These are phyloP conservation scores for Magallana angulata DNA, from an alignment of 1,140 invertebrate genomes.

Conservation along the genomic window DNA sequence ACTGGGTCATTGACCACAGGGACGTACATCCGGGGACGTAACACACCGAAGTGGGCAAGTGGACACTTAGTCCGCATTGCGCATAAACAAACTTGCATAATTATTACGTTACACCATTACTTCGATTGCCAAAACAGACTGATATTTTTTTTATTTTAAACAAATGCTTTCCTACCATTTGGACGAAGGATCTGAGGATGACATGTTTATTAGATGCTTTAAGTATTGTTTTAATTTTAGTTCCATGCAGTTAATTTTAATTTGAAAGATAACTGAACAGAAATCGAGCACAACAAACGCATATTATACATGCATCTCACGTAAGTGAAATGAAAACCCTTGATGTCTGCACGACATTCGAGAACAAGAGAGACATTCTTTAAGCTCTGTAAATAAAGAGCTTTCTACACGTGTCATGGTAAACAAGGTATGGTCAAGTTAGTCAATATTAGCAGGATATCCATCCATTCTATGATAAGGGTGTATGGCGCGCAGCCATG, in stretches of 20 bases:
- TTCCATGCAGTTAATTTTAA: too few relatives aligned
- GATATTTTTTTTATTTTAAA: too few relatives aligned
- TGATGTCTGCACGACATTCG: not conserved
- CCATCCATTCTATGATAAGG: not conserved
- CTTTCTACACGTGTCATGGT: slow-evolving; percentile 24
- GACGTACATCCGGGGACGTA: slow-evolving; percentile 28
- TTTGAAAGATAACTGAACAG: too few relatives aligned
- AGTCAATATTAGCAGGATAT: slow-evolving; percentile 20
- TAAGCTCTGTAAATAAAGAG: not conserved
- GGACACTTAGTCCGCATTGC: slow-evolving; percentile 2
- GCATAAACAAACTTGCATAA: not conserved
- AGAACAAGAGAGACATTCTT: not conserved
- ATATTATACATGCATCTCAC: not conserved
- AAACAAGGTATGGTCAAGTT: slow-evolving; percentile 28
- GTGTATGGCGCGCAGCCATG: not conserved
- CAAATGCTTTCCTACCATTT: too few relatives aligned
- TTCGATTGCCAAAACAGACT: too few relatives aligned
- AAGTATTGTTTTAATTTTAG: too few relatives aligned
- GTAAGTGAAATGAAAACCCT: slow-evolving; percentile 21
- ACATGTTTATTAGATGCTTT: too few relatives aligned
- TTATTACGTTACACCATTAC: not conserved
- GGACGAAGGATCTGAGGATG: too few relatives aligned
- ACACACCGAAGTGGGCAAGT: not conserved
- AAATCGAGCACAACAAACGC: too few relatives aligned
- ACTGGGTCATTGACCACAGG: slow-evolving; percentile 16